Evolutionary conservation across 2,797 vertebrate genomes (phyloP), one percentile per base, ranked within the genome.

Genomic region (Eidolon dupreanum): DNA sequence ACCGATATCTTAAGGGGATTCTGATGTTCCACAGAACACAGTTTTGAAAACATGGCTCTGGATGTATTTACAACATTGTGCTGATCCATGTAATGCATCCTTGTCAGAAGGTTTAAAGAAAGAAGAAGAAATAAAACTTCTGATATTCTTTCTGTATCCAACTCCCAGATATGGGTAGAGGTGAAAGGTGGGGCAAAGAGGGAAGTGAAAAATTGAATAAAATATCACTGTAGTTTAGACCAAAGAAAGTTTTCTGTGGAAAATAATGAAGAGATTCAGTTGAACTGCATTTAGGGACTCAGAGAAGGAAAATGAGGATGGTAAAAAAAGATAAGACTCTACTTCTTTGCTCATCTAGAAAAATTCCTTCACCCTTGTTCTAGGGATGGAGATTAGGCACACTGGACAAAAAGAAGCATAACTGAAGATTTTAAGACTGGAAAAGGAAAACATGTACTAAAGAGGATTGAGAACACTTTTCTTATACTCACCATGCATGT

Each of bases 401-500:
- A 66, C 5, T 49, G 31, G 3, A 7, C 19, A n/a, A 51, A 24
- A 38, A 55, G 1, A 36, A 59, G 5, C 4, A 38, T 41, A 26
- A 36, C 36, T 43, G 3, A 38, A 66, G 61, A 79, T 51, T 12
- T 19, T 43, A 33, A 38, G 22, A 11, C 12, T 66, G 8, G 17
- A 53, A 38, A 26, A 88, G 41, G 61, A 70, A 49, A 61, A n/a
- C 1, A 0, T 46, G 70, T 65, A 19, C 15, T 16, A 12, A n/a
- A 81, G 20, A 38, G 6, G 17, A 26, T 7, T 20, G 38, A 75
- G n/a, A 53, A 31, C 20, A 41, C 26, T 24, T 65, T 49, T 57
- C 33, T 53, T 36, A 9, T 43, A 31, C 10, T n/a, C 36, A 0
- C 2, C 15, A 5, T 1, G 46, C 28, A 70, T 2, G 13, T 9